Percentiles rank a stretch among this genome's conserved stretches.
Evolutionary conservation across 2,888 invertebrate species (phyloP).

Genomic region (Schrankia costaestrigalis): DNA sequence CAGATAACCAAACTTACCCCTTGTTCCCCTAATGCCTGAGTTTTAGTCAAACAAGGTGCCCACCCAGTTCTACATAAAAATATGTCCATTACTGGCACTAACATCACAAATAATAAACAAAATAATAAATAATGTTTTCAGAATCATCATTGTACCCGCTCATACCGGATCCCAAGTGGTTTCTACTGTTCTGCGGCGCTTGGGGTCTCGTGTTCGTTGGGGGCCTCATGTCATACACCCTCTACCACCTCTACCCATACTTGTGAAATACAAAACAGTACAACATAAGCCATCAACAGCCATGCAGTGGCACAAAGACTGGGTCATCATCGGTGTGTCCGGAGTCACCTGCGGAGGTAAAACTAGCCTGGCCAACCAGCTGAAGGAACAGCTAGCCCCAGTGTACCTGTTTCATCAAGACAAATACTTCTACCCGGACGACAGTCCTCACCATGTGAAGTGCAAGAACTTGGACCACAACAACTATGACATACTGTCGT

Average conservation of each 20-base stretch:
- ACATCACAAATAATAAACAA: background rate
- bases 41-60: no score
- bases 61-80: no score
- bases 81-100: no score
- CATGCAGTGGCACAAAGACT: slow-evolving; percentile 25
- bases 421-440: slow-evolving; percentile 85
- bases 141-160: slow-evolving; percentile 74
- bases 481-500: slow-evolving; percentile 87
- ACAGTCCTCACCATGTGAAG: slow-evolving; percentile 83
- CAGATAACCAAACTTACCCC: no score
- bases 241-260: slow-evolving; percentile 73
- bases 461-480: slow-evolving; percentile 85
- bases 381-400: slow-evolving; percentile 70
- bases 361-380: slow-evolving; percentile 83
- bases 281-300: no score
- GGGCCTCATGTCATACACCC: slow-evolving; percentile 82
- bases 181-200: slow-evolving; percentile 80
- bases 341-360: slow-evolving; percentile 92
- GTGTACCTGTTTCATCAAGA: slow-evolving; percentile 85
- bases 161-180: slow-evolving; percentile 80
- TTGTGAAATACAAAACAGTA: slow-evolving; percentile 12
- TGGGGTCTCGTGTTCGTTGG: slow-evolving; percentile 84
- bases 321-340: slow-evolving; percentile 83
- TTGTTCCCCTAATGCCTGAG: no score
- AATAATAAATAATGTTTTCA: slow-evolving; percentile 33